Base-by-base conservation (phyloP, 2,888 invertebrate genomes). In the Spisula subtruncata region DNA sequence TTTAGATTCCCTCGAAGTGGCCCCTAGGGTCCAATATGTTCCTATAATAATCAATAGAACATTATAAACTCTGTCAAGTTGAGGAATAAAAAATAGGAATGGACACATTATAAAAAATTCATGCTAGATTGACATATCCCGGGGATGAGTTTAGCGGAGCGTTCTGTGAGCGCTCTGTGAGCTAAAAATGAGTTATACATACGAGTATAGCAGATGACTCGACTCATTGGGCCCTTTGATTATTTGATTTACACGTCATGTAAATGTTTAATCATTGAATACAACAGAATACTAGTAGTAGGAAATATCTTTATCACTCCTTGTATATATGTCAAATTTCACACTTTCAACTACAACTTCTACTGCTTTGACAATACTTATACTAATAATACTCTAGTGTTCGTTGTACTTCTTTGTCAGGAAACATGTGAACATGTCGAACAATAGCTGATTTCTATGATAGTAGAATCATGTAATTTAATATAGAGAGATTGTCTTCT, bases 241-340 rank as follows among this genome's bases (percentile, higher is more conserved):
- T 71, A 32, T 29, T 32, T 71, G 4, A 75, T 32, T 75, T 75
- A 35, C 32, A 32, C 60, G 60, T 25, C 4, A 14, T 18, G 32
- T 5, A 18, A 25, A 14, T 66, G 0, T 75, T 75, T 32, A 32
- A 75, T 75, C 35, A 75, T 75, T 75, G 25, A 75, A 32, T 75
- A 75, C 18, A 75, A n/a, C 18, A 18, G 25, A 25, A 32, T 75
- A n/a, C n/a, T n/a, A n/a, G n/a, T n/a, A 0, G 20, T 32, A 32
- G 2, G 16, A 16, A 75, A 32, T 32, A 16, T 35, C 35, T 35
- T 5, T 18, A 35, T 75, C 35, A 18, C 32, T 75, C 29, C 32
- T 75, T 18, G n/a, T n/a, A n/a, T n/a, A n/a, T n/a, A n/a, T n/a
- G 25, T 75, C 75, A 75, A 35, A 75, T 75, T 75, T 75, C 75